These are phyloP conservation scores for Capreolus pygargus DNA, from an alignment of 2,113 vertebrate species.

Conservation along the genomic window DNA sequence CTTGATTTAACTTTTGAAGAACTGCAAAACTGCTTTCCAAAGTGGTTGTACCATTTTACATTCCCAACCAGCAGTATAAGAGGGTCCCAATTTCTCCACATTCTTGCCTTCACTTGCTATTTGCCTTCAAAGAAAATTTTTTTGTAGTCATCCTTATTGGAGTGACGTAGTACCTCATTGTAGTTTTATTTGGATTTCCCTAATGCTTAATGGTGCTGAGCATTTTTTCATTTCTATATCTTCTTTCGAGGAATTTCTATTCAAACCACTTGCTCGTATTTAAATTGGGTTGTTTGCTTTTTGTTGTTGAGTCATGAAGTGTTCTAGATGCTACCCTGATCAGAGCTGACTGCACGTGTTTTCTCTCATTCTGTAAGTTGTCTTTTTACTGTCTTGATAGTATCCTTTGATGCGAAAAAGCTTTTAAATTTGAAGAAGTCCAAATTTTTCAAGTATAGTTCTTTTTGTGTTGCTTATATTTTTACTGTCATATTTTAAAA, in stretches of 20 bases:
- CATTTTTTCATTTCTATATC: neutral
- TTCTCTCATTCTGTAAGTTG: neutral
- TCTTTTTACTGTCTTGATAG: neutral
- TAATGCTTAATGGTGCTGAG: neutral
- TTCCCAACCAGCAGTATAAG: neutral
- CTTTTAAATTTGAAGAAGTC: neutral
- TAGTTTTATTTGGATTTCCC: neutral
- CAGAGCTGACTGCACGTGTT: neutral
- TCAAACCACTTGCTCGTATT: neutral
- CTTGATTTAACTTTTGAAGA: neutral
- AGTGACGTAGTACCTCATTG: neutral
- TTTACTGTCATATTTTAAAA: neutral
- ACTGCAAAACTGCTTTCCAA: neutral
- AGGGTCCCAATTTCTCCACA: neutral
- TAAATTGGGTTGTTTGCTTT: neutral
- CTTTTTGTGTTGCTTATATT: neutral
- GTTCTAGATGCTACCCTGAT: neutral
- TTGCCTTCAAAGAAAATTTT: neutral
- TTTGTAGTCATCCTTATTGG: neutral
- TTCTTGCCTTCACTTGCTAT: neutral
- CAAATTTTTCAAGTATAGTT: neutral
- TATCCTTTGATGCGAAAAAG: neutral
- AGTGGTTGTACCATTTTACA: neutral
- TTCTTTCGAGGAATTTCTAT: neutral
- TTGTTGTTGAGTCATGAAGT: neutral